Percentiles rank a stretch among this genome's conserved stretches.
Evolutionary conservation across 92 coral and sea anemone genomes (phyloP).

Genomic region (Porites rus): DNA sequence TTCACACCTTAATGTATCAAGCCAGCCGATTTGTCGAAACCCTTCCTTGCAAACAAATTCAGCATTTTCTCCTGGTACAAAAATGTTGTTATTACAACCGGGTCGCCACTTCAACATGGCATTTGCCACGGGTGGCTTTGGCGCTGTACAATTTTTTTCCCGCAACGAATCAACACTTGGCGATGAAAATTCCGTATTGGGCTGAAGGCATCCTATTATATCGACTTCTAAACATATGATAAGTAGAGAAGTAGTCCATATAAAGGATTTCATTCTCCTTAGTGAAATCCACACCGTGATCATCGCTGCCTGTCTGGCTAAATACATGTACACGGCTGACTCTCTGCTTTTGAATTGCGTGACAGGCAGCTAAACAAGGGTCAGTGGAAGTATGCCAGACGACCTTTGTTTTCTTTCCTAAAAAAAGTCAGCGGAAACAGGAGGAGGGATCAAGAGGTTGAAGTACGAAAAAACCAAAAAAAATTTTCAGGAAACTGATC

Average conservation of each 20-base stretch:
- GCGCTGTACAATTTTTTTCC: slow-evolving; percentile 17
- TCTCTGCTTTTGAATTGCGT: slow-evolving; percentile 1
- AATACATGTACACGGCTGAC: not conserved
- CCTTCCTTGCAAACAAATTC: slow-evolving; percentile 41
- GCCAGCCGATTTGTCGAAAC: slow-evolving; percentile 45
- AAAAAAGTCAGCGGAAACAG: no score
- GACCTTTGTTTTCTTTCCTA: no score
- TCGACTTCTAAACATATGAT: not conserved
- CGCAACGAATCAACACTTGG: not conserved
- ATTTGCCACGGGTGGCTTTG: not conserved
- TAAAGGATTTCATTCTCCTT: not conserved
- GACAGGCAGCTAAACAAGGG: not conserved
- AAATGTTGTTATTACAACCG: not conserved
- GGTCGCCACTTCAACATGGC: slow-evolving; percentile 36
- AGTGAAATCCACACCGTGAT: not conserved
- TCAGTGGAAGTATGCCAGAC: no score
- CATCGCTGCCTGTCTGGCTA: not conserved
- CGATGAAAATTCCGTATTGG: not conserved
- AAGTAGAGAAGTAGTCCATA: not conserved
- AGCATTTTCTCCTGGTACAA: slow-evolving; percentile 46
- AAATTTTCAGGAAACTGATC: no score
- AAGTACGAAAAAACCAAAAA: no score
- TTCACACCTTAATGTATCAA: slow-evolving; percentile 19
- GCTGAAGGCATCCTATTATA: not conserved
- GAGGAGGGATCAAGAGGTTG: no score